Base-by-base conservation (phyloP, 2,888 invertebrate species). In the Abrostola triplasia region DNA sequence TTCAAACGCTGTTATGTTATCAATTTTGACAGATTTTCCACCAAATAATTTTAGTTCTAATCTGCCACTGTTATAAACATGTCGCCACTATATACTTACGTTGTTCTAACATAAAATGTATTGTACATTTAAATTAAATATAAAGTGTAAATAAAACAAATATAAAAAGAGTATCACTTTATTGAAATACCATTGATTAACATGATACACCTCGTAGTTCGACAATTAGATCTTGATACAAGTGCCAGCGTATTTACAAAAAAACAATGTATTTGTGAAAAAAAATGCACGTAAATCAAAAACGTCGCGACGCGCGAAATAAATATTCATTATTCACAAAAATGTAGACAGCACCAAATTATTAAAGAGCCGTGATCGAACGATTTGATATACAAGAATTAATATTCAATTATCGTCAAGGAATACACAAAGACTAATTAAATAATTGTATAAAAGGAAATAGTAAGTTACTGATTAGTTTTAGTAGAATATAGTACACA, bases 101-200 rank as follows among this genome's bases (percentile, higher is more conserved):
- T 24, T 24, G 24, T 24, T 24, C 4, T n/a, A n/a, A 24, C 1
- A 24, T 24, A 24, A 24, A 42, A 41, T 41, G 8, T 54, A 54
- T 12, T 42, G 12, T 42, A 47, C 13, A 7, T 8, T 47, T 0
- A 40, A 0, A 10, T 41, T 50, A 41, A 40, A 38, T 12, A 6
- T 8, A 49, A n/a, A 62, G 9, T 50, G 24, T 54, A 72, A 87
- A 85, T 82, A 84, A 88, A 86, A 86, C 76, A 7, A 64, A 61
- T 8, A 72, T 74, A 56, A 80, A 86, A 87, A 85, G 83, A 80
- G 79, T 85, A 84, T 84, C 80, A 82, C 87, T 91, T 90, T 90
- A 91, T 89, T 92, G 83, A 84, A 88, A 86, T 83, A 87, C 87
- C 85, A 72, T 85, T 86, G 87, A 87, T 88, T 86, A 87, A 83